These are phyloP conservation scores for Lepeophtheirus salmonis DNA, from an alignment of 1,140 invertebrate species.

Conservation along the genomic window DNA sequence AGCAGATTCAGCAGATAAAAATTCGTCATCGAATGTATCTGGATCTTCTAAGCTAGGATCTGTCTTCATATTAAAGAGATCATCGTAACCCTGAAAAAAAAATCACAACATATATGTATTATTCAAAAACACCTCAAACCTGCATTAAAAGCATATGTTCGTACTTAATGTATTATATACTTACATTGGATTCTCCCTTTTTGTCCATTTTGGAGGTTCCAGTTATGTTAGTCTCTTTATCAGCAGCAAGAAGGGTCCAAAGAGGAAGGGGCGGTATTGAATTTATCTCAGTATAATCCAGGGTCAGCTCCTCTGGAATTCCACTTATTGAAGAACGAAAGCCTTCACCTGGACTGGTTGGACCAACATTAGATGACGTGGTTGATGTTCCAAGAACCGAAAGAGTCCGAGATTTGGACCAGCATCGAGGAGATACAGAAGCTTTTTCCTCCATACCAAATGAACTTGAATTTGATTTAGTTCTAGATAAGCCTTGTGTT, in stretches of 20 bases:
- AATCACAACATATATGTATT: too few relatives aligned
- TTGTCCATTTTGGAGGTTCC: too few relatives aligned
- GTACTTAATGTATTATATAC: too few relatives aligned
- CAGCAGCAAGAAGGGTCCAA: conserved; percentile 82
- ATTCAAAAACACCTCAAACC: too few relatives aligned
- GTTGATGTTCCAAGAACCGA: conserved; percentile 42
- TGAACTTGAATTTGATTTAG: conserved; percentile 16
- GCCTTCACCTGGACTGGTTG: conserved; percentile 27
- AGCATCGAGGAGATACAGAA: conserved; percentile 38
- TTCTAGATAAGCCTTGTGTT: conserved; percentile 13
- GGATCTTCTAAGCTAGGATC: conserved; percentile 7
- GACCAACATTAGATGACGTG: conserved; percentile 12
- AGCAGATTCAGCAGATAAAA: conserved; percentile 20
- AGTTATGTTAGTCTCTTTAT: conserved; percentile 42
- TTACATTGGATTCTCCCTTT: too few relatives aligned
- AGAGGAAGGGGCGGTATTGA: conserved; percentile 89
- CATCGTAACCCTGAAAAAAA: conserved; percentile 23
- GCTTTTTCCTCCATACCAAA: conserved; percentile 36
- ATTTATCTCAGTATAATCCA: conserved; percentile 88
- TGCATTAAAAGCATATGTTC: too few relatives aligned
- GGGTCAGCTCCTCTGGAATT: conserved; percentile 56
- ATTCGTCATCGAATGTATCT: conserved; percentile 19
- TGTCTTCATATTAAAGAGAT: conserved; percentile 22
- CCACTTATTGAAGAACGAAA: conserved; percentile 39
- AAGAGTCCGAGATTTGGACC: conserved; percentile 64